phyloP scores from a whole-genome alignment of 2,888 invertebrate genomes.

The Acanthosepion pharaonis region DNA sequence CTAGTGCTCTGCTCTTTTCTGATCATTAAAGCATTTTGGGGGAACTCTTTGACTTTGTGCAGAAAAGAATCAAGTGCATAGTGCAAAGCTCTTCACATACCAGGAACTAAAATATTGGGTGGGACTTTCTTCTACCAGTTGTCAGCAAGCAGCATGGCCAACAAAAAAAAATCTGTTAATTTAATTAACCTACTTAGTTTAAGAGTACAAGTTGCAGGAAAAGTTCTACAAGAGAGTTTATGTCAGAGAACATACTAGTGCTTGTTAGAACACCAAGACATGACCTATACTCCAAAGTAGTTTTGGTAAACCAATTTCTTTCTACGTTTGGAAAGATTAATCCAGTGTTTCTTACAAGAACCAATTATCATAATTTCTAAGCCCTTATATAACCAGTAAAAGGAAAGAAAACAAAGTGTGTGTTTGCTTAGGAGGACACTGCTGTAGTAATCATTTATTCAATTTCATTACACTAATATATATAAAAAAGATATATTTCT shows the following conservation, averaged over 20 bases:
- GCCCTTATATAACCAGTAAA: neutral
- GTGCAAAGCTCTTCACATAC: neutral
- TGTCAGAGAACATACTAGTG: neutral
- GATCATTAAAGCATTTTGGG: neutral
- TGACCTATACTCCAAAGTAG: neutral
- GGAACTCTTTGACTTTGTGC: no score
- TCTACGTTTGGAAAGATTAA: neutral
- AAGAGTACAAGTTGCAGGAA: neutral
- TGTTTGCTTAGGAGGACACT: no score
- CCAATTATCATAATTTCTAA: neutral
- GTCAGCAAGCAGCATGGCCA: neutral
- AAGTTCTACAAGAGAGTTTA: conserved; percentile 20
- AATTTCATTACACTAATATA: neutral
- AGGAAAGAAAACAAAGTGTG: neutral
- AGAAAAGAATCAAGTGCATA: neutral
- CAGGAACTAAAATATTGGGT: neutral
- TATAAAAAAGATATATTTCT: no score
- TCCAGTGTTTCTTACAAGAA: neutral
- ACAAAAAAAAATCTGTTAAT: neutral
- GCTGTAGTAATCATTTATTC: no score
- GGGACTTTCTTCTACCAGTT: neutral
- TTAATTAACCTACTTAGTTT: neutral
- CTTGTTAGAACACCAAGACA: neutral
- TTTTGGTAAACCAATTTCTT: neutral
- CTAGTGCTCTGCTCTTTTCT: neutral